A percentile compares a stretch with the other conserved stretches of the same genome.
Evolutionary conservation across 2,797 vertebrate species (phyloP).

Genomic region (Craterocephalus amniculus): DNA sequence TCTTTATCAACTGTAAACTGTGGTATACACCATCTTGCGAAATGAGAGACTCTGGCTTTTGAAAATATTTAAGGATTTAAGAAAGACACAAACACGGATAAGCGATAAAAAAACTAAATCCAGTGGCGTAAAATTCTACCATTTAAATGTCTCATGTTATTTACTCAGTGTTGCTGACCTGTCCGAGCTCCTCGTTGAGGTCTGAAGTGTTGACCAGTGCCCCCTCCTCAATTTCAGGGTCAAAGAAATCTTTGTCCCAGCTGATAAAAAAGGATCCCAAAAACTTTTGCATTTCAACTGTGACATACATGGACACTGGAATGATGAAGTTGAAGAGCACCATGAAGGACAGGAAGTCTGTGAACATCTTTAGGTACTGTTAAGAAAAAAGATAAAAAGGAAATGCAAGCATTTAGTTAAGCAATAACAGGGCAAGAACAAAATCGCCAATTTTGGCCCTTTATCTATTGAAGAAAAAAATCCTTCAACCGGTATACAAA

Average conservation of each 20-base stretch:
- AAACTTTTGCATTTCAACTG: slow-evolving; percentile 99
- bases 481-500: too few relatives aligned
- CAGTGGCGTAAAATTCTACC: neutral
- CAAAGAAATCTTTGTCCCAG: slow-evolving; percentile 97
- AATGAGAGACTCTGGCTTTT: neutral
- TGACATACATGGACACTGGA: slow-evolving; percentile 99
- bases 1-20: neutral
- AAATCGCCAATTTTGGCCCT: neutral
- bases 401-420: neutral
- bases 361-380: slow-evolving; percentile 97
- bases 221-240: slow-evolving; percentile 92
- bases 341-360: slow-evolving; percentile 98
- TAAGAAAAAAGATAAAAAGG: slow-evolving; percentile 5
- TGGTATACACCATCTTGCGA: neutral
- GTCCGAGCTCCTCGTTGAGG: slow-evolving; percentile 97
- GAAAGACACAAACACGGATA: neutral
- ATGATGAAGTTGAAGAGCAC: slow-evolving; percentile 99
- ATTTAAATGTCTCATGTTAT: neutral
- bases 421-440: neutral
- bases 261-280: slow-evolving; percentile 97
- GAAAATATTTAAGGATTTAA: neutral
- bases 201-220: slow-evolving; percentile 98
- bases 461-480: too few relatives aligned
- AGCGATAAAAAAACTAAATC: neutral
- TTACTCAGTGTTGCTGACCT: slow-evolving; percentile 81